Evolutionary conservation across 2,797 vertebrate genomes (phyloP).

Genomic region (Sebastes alutus): DNA sequence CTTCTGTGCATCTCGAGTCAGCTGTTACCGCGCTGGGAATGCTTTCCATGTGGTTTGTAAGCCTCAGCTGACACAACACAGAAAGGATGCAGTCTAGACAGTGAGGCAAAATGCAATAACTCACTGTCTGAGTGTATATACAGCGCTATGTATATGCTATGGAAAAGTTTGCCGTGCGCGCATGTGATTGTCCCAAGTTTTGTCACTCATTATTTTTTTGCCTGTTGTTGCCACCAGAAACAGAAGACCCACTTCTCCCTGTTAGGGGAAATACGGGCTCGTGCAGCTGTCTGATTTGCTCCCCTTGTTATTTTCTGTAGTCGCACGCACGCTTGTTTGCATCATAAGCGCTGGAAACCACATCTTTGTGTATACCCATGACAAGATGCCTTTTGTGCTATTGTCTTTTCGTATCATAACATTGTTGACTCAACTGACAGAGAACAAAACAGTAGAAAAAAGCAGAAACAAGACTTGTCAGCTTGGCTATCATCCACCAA

Average conservation of each 20-base stretch:
- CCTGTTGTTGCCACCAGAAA: slow-evolving; percentile 37
- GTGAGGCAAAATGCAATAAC: slow-evolving; percentile 19
- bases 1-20: slow-evolving; percentile 48
- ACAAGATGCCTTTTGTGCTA: slow-evolving; percentile 60
- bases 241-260: slow-evolving; percentile 16
- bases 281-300: slow-evolving; percentile 50
- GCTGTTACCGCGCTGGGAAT: slow-evolving; percentile 46
- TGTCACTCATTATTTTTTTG: slow-evolving; percentile 30
- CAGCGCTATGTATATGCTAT: not conserved
- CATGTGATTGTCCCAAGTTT: slow-evolving; percentile 13
- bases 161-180: slow-evolving; percentile 10
- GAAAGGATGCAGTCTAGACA: slow-evolving; percentile 61
- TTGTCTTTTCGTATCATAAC: slow-evolving; percentile 48
- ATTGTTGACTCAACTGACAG: slow-evolving; percentile 51
- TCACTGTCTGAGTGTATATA: slow-evolving; percentile 26
- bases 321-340: slow-evolving; percentile 51
- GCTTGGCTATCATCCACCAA: slow-evolving; percentile 31
- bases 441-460: slow-evolving; percentile 9
- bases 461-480: slow-evolving; percentile 30
- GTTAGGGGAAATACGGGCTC: slow-evolving; percentile 17
- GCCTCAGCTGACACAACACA: slow-evolving; percentile 55
- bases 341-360: slow-evolving; percentile 53
- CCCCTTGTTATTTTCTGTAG: slow-evolving; percentile 50
- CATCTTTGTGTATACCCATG: slow-evolving; percentile 51
- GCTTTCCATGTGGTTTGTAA: slow-evolving; percentile 52